phyloP scores from a whole-genome alignment of 2,797 vertebrate genomes.

The Acropternis orthonyx region DNA sequence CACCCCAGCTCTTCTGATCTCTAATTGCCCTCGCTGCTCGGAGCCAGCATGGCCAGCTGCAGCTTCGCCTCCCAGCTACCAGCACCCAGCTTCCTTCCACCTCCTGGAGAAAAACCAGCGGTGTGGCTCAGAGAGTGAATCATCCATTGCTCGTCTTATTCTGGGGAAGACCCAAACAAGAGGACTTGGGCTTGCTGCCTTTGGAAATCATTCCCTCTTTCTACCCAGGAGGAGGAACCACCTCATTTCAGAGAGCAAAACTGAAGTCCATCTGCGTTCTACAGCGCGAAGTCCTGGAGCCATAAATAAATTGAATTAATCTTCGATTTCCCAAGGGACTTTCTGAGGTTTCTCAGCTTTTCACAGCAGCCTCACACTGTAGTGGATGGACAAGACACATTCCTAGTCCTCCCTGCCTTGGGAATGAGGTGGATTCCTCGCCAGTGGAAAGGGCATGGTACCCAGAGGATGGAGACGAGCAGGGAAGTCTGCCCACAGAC shows the following conservation, averaged over 20 bases:
- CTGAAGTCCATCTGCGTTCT: background rate
- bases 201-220: conserved; percentile 5
- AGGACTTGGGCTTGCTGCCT: background rate
- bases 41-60: conserved; percentile 14
- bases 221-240: background rate
- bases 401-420: background rate
- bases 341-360: background rate
- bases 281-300: background rate
- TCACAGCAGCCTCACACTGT: background rate
- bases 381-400: background rate
- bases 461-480: background rate
- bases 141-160: accelerated
- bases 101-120: background rate
- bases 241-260: conserved; percentile 1
- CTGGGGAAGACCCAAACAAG: background rate
- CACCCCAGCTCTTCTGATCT: conserved; percentile 60
- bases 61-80: conserved; percentile 8
- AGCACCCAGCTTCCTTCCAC: conserved; percentile 11
- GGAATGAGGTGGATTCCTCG: background rate
- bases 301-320: conserved; percentile 21
- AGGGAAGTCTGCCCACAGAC: background rate
- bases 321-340: background rate
- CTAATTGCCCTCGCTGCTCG: conserved; percentile 43
- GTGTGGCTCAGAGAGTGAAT: background rate
- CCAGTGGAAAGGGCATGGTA: background rate